Evolutionary conservation across 2,113 vertebrate genomes (phyloP).

Genomic region (Capreolus pygargus): DNA sequence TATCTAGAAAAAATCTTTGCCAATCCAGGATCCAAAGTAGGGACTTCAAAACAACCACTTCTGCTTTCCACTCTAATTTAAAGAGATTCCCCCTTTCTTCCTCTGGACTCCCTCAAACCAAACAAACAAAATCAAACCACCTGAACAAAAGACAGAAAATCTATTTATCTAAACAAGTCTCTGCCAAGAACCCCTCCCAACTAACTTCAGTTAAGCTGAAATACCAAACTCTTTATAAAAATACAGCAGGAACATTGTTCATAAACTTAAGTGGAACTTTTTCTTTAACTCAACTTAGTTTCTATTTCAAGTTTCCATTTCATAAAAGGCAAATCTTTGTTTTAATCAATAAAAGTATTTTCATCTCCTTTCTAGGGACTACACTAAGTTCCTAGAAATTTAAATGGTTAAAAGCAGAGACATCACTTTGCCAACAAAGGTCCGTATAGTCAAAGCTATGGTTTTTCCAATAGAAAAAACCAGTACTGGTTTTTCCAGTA

Average conservation of each 20-base stretch:
- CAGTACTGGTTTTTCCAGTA: too few species aligned
- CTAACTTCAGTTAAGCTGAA: background rate
- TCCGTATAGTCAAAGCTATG: background rate
- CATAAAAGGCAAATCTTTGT: background rate
- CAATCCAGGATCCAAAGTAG: background rate
- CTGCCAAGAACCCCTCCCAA: background rate
- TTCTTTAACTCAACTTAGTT: background rate
- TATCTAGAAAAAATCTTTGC: background rate
- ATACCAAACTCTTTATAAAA: background rate
- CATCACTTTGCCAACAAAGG: background rate
- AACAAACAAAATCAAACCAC: background rate
- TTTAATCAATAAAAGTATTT: background rate
- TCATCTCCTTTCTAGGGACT: background rate
- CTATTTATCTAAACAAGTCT: background rate
- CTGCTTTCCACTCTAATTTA: background rate
- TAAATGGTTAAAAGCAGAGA: background rate
- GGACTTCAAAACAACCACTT: background rate
- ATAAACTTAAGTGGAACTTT: slow-evolving; percentile 23
- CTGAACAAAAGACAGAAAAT: background rate
- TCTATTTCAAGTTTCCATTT: background rate
- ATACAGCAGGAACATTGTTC: background rate
- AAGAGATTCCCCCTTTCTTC: background rate
- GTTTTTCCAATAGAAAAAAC: background rate
- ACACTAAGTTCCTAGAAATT: background rate
- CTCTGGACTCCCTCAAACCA: background rate